Evolutionary conservation across 2,797 vertebrate genomes (phyloP).

Genomic region (Lithobates pipiens): DNA sequence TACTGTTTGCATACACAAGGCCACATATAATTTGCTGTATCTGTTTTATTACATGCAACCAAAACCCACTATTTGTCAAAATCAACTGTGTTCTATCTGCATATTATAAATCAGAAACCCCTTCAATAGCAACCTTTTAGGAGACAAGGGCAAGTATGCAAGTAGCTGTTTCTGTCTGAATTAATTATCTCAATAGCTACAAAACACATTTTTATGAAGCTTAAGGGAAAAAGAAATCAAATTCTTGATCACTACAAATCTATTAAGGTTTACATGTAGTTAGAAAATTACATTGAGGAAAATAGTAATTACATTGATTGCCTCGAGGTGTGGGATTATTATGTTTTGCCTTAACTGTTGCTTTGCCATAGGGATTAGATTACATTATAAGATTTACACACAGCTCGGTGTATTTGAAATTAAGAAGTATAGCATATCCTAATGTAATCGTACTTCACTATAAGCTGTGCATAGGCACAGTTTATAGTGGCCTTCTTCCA

Average conservation of each 20-base stretch:
- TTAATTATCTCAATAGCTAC: constrained; percentile 58
- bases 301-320: constrained; percentile 62
- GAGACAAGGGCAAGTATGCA: constrained; percentile 36
- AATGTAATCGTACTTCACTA: not conserved
- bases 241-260: constrained; percentile 61
- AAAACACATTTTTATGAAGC: constrained; percentile 58
- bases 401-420: not conserved
- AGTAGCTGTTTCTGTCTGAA: constrained; percentile 46
- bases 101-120: constrained; percentile 20
- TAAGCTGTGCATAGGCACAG: not conserved
- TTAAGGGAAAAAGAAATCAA: constrained; percentile 57
- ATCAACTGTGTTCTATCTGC: not conserved
- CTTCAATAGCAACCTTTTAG: constrained; percentile 28
- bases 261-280: constrained; percentile 60
- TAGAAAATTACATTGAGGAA: constrained; percentile 53
- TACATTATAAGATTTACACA: constrained; percentile 18
- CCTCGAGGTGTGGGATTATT: constrained; percentile 51
- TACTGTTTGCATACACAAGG: not conserved
- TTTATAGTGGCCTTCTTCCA: too few relatives aligned
- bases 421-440: not conserved
- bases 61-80: not conserved
- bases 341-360: constrained; percentile 30
- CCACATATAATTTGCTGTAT: not conserved
- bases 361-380: constrained; percentile 13
- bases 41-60: not conserved